phyloP scores from a whole-genome alignment of 2,888 invertebrate genomes.

The Drosophila maculinotata region DNA sequence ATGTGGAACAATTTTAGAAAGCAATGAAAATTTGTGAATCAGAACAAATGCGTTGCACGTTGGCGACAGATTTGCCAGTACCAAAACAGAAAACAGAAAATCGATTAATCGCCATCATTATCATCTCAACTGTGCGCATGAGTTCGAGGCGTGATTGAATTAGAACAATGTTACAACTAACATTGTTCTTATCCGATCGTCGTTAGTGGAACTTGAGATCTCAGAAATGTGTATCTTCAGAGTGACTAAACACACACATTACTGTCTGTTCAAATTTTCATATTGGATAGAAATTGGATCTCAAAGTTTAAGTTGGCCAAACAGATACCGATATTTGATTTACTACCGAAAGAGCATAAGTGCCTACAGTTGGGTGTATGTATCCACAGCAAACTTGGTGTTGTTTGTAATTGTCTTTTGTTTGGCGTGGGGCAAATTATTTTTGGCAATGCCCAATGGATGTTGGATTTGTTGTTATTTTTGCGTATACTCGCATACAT shows the following conservation, averaged over 20 bases:
- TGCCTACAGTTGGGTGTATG: constrained; percentile 4
- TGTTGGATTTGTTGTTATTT: constrained; percentile 35
- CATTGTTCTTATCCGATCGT: constrained; percentile 7
- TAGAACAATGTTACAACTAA: neutral
- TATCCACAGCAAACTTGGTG: constrained; percentile 5
- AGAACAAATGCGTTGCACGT: constrained; percentile 15
- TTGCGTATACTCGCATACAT: constrained; percentile 58
- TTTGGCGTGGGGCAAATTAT: constrained; percentile 11
- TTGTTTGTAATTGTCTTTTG: constrained; percentile 35
- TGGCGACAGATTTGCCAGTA: constrained; percentile 2
- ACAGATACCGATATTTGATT: too few species aligned
- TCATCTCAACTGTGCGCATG: constrained; percentile 39
- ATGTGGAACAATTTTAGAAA: constrained; percentile 2
- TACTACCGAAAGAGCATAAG: too few species aligned
- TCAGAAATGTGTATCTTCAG: neutral
- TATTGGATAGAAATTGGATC: neutral
- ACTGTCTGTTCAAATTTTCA: neutral
- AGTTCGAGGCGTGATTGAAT: constrained; percentile 53
- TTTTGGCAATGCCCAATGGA: constrained; percentile 26
- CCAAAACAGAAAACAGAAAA: constrained; percentile 11
- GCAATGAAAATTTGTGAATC: constrained; percentile 19
- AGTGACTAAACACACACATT: too few species aligned
- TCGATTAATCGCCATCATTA: constrained; percentile 26
- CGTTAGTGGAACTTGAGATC: constrained; percentile 30
- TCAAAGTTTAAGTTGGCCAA: too few species aligned